Evolutionary conservation across 2,113 vertebrate species (phyloP).

Genomic region (Pachypanchax playfairii): DNA sequence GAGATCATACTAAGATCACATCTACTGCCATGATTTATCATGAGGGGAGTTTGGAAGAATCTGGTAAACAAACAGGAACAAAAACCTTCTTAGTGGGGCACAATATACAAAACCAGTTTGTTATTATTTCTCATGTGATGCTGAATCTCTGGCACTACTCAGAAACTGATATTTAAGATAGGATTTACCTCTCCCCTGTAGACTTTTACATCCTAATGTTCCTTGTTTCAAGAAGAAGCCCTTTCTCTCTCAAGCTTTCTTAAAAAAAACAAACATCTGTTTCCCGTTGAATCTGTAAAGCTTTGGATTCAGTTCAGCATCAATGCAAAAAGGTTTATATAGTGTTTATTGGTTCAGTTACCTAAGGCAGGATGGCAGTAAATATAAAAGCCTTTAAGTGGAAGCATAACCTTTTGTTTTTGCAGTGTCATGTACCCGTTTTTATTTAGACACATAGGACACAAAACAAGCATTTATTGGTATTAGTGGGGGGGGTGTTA

Average conservation of each 20-base stretch:
- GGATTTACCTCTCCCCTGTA: conserved; percentile 60
- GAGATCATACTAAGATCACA: conserved; percentile 31
- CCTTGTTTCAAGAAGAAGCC: conserved; percentile 50
- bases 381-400: conserved; percentile 47
- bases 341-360: conserved; percentile 60
- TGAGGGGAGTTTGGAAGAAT: conserved; percentile 5
- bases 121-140: conserved; percentile 56
- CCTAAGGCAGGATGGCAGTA: conserved; percentile 46
- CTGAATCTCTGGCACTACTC: conserved; percentile 36
- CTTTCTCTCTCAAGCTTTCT: conserved; percentile 18
- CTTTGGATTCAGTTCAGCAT: conserved; percentile 65
- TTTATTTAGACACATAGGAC: conserved; percentile 7
- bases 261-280: conserved; percentile 67
- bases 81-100: conserved; percentile 23
- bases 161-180: conserved; percentile 52
- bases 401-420: conserved; percentile 39
- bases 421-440: conserved; percentile 19
- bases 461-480: conserved; percentile 37
- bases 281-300: conserved; percentile 60
- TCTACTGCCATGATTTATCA: conserved; percentile 40
- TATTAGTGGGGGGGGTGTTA: too few species aligned
- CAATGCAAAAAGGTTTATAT: conserved; percentile 61
- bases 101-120: conserved; percentile 25
- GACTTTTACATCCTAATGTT: conserved; percentile 64
- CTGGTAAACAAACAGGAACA: conserved; percentile 8